Evolutionary conservation across 2,113 vertebrate genomes (phyloP).

Genomic region (Morone chrysops): DNA sequence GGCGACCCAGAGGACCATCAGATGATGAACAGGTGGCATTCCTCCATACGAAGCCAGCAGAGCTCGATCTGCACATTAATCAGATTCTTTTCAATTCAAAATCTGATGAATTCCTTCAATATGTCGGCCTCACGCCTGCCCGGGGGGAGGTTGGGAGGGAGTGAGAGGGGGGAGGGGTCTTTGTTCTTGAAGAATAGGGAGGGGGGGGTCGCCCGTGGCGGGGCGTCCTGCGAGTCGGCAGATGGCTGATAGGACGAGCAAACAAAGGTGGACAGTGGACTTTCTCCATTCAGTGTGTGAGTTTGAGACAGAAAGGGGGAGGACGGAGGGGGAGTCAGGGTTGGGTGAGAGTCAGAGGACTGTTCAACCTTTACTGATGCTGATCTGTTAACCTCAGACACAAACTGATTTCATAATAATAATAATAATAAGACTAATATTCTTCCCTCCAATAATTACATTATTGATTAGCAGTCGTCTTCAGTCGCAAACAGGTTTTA

Average conservation of each 20-base stretch:
- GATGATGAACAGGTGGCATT: conserved; percentile 71
- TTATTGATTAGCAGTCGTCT: neutral
- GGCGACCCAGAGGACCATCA: neutral
- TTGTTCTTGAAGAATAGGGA: conserved; percentile 57
- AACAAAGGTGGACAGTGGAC: conserved; percentile 57
- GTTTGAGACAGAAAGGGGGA: conserved; percentile 5
- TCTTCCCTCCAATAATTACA: too few species aligned
- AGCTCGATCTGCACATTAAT: conserved; percentile 22
- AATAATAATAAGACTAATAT: too few species aligned
- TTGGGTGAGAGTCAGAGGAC: neutral
- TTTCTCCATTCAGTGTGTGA: conserved; percentile 43
- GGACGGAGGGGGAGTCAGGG: neutral
- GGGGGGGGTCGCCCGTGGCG: conserved; percentile 51
- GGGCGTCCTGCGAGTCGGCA: conserved; percentile 63
- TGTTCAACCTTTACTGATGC: neutral
- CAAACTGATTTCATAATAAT: too few species aligned
- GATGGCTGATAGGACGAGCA: conserved; percentile 72
- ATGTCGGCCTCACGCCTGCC: conserved; percentile 28
- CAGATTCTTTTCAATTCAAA: conserved; percentile 35
- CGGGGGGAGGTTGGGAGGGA: neutral
- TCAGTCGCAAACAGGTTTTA: neutral
- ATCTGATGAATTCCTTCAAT: conserved; percentile 62
- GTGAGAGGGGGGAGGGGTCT: conserved; percentile 22
- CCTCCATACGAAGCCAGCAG: conserved; percentile 8
- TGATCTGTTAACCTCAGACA: neutral